Conservation (phyloP, 2,113 vertebrate species). For the Fukomys damarensis region DNA sequence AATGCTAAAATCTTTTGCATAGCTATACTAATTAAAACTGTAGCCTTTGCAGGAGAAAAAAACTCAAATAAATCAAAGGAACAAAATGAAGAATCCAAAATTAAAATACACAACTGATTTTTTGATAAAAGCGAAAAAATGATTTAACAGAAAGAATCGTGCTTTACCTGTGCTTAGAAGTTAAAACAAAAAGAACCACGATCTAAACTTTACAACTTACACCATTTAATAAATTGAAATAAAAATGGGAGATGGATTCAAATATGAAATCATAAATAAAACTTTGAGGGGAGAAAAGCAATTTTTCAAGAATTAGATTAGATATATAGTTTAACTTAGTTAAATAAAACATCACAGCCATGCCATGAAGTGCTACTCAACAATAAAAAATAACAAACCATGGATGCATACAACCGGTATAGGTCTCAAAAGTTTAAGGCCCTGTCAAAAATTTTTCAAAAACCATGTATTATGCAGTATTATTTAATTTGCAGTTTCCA, state of each 20-base stretch:
- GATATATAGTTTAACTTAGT: neutral
- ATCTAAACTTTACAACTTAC: neutral
- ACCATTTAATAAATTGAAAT: neutral
- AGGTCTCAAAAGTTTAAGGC: neutral
- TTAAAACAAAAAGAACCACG: neutral
- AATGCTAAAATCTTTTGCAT: neutral
- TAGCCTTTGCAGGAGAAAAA: neutral
- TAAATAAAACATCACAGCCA: neutral
- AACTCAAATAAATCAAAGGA: neutral
- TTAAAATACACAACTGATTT: neutral
- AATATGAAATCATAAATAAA: neutral
- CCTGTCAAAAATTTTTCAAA: neutral
- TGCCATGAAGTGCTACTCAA: neutral
- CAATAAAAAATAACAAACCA: neutral
- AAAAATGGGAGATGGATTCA: neutral
- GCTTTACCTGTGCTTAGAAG: neutral
- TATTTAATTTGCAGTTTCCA: neutral
- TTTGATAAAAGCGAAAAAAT: neutral
- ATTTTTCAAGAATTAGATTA: neutral
- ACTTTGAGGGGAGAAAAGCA: neutral
- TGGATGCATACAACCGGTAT: neutral
- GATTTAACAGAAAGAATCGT: neutral
- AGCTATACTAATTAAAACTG: neutral
- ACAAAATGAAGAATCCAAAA: neutral
- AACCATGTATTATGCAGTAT: neutral